Base-by-base conservation (phyloP, 2,888 invertebrate genomes). In the Drosophila fulvimacula region DNA sequence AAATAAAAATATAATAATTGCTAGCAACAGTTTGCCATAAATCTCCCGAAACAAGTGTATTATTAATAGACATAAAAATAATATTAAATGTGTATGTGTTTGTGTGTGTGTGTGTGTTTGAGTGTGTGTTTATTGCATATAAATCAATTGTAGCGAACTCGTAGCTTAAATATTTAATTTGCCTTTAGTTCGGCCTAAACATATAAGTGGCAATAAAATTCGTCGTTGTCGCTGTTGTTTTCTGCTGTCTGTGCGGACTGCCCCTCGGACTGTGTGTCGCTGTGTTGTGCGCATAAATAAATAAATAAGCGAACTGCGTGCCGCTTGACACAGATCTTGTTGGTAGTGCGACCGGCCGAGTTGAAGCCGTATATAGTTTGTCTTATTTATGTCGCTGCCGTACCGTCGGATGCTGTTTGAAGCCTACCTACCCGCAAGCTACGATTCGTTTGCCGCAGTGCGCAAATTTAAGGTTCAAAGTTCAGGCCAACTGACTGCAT, bases 121-220 rank as follows among this genome's bases (percentile, higher is more conserved):
- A 32, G 34, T 52, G 36, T 24, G 58, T 44, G 41, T 62, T 34
- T 32, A 51, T 42, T 69, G 60, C 34, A 67, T 69, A 78, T 82
- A 85, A 87, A 83, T 83, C 83, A 85, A 84, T 87, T 70, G 65
- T 64, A 65, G 55, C 56, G 60, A 72, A 73, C 59, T 66, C 41
- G 60, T 21, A 59, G 68, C 72, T 81, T 88, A 78, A 88, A 87
- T 88, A 88, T 84, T 85, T 83, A 84, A 88, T 86, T 76, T 78
- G 68, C 66, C 67, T 61, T 65, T 61, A 49, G 69, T 49, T 52
- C 51, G 61, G 64, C 65, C 76, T 79, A 68, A 76, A 66, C 65
- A 73, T 76, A 83, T 67, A 85, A 81, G 73, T 73, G 83, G 78
- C 81, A 63, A 81, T 83, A 81, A 76, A 78, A 76, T 62, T 68